Conservation (phyloP, 37 sponge, comb jelly and placozoan species). For the Oscarella lobularis region DNA sequence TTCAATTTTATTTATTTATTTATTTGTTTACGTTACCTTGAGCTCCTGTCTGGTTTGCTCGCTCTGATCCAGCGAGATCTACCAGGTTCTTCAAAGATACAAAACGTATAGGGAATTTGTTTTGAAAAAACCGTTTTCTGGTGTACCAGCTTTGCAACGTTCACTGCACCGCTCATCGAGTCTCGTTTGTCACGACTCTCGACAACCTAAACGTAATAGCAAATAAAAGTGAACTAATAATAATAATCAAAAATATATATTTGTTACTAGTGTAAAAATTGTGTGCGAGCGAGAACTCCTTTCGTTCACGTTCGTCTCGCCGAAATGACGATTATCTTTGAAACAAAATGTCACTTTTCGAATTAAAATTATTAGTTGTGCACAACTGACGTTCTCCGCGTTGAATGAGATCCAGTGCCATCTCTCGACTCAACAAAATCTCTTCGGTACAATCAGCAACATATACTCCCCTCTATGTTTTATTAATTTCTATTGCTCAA, state of each 20-base stretch:
- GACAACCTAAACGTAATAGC: neutral
- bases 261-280: conserved; percentile 10
- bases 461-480: neutral
- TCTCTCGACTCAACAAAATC: neutral
- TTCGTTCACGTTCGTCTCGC: conserved; percentile 76
- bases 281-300: conserved; percentile 82
- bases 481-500: no score
- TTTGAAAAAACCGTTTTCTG: no score
- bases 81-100: conserved; percentile 73
- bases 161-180: neutral
- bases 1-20: neutral
- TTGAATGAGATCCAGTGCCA: neutral
- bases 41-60: conserved; percentile 38
- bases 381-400: neutral
- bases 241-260: neutral
- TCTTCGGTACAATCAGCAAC: neutral
- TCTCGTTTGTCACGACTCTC: neutral
- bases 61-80: conserved; percentile 91
- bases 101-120: no score
- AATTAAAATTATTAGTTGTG: neutral
- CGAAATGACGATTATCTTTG: conserved; percentile 51
- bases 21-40: conserved; percentile 4
- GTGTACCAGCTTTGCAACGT: neutral
- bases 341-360: neutral
- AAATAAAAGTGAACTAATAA: neutral